These are phyloP conservation scores for Hyposoter didymator DNA, from an alignment of 2,888 invertebrate species.

Conservation along the genomic window DNA sequence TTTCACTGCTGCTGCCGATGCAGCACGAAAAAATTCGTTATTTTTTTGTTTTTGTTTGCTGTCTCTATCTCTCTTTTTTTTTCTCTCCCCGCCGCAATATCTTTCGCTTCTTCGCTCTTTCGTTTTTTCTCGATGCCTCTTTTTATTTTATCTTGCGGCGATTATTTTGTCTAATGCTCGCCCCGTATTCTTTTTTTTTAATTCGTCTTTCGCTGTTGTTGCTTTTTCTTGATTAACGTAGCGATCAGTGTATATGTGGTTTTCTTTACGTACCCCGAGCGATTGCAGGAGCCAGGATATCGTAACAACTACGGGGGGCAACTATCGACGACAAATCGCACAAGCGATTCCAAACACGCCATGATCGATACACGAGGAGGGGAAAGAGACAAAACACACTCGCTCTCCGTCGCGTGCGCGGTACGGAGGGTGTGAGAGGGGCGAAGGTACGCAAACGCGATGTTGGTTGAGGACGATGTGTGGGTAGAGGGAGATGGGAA, in stretches of 20 bases:
- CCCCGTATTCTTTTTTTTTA: constrained; percentile 17
- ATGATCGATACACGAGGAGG: constrained; percentile 66
- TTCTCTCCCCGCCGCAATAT: constrained; percentile 5
- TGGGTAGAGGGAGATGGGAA: constrained; percentile 13
- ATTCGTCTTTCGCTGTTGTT: constrained; percentile 15
- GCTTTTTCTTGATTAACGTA: not conserved
- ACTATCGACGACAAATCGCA: constrained; percentile 65
- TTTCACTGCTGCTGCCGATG: constrained; percentile 40
- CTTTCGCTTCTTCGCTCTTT: not conserved
- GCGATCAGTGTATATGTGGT: constrained; percentile 16
- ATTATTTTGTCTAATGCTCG: not conserved
- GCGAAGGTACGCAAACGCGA: constrained; percentile 50
- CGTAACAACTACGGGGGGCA: constrained; percentile 52
- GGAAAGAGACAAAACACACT: constrained; percentile 66
- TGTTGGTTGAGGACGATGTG: constrained; percentile 29
- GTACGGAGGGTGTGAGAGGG: constrained; percentile 25
- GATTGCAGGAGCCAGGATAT: constrained; percentile 48
- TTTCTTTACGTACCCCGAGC: constrained; percentile 49
- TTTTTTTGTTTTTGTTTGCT: constrained; percentile 36
- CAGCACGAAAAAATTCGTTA: constrained; percentile 37
- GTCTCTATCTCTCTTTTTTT: constrained; percentile 10
- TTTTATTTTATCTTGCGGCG: not conserved
- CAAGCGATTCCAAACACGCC: constrained; percentile 68
- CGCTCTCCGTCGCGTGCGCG: constrained; percentile 8
- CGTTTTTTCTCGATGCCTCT: constrained; percentile 12